A percentile compares a stretch with the other conserved stretches of the same genome.
Conservation (phyloP, 1,140 invertebrate species). For the Lutraria rhynchaena region DNA sequence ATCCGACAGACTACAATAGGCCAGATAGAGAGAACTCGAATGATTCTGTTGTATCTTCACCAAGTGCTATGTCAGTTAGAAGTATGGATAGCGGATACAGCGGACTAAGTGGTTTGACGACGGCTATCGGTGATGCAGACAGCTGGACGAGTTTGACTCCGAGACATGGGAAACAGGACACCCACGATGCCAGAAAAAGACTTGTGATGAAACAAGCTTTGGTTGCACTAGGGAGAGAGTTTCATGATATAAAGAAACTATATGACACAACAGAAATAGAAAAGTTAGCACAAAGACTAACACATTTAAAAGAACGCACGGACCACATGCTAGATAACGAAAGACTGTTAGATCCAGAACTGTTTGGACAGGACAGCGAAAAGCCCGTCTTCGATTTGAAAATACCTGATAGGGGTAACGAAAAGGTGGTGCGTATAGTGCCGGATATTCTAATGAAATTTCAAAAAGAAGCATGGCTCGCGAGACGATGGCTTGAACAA, state of each 20-base stretch:
- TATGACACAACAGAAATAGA: conserved; percentile 76
- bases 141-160: conserved; percentile 52
- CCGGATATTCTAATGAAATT: conserved; percentile 76
- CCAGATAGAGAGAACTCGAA: conserved; percentile 61
- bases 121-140: conserved; percentile 26
- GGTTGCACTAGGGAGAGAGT: conserved; percentile 69
- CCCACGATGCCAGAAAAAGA: conserved; percentile 59
- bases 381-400: conserved; percentile 67
- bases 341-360: conserved; percentile 66
- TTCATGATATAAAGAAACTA: conserved; percentile 72
- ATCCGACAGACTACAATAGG: conserved; percentile 58
- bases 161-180: conserved; percentile 49
- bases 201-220: conserved; percentile 70
- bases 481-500: conserved; percentile 71
- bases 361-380: conserved; percentile 75
- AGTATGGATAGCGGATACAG: conserved; percentile 61
- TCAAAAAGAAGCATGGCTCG: conserved; percentile 71
- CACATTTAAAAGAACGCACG: conserved; percentile 74
- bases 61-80: conserved; percentile 66
- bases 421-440: conserved; percentile 68
- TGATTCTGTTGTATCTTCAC: conserved; percentile 65
- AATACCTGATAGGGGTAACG: conserved; percentile 67
- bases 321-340: conserved; percentile 77
- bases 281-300: conserved; percentile 71
- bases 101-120: conserved; percentile 57